Conservation (phyloP, 2,113 vertebrate genomes). For the Hiodon alosoides region DNA sequence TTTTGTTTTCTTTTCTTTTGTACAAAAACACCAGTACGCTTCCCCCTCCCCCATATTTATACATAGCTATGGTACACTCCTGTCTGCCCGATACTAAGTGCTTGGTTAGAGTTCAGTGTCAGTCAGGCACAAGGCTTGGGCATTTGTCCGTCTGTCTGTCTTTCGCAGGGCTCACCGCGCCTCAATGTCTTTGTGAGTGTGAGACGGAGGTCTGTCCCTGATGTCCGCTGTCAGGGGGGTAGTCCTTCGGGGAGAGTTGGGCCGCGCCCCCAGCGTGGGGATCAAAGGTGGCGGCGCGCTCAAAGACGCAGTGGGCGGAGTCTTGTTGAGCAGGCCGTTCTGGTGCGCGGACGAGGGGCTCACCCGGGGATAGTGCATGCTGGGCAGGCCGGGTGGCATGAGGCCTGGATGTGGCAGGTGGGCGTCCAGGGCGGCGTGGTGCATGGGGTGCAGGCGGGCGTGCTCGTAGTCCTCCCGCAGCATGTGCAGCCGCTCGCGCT, state of each 20-base stretch:
- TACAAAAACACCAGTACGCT: conserved; percentile 44
- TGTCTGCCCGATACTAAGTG: conserved; percentile 57
- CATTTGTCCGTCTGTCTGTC: neutral
- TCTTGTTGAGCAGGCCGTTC: conserved; percentile 89
- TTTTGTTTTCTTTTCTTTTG: conserved; percentile 36
- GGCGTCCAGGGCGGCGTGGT: conserved; percentile 79
- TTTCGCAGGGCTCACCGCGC: conserved; percentile 70
- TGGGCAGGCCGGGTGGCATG: conserved; percentile 82
- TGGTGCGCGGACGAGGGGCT: conserved; percentile 82
- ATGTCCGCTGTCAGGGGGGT: conserved; percentile 85
- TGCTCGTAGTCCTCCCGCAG: conserved; percentile 92
- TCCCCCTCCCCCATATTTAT: conserved; percentile 47
- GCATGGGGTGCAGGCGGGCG: conserved; percentile 79
- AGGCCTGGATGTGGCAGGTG: conserved; percentile 81
- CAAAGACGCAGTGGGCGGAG: conserved; percentile 83
- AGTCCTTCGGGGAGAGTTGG: conserved; percentile 89
- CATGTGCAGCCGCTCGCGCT: conserved; percentile 82
- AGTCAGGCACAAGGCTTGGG: conserved; percentile 39
- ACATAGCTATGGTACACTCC: conserved; percentile 65
- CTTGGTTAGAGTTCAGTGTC: conserved; percentile 54
- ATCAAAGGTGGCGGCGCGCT: conserved; percentile 93
- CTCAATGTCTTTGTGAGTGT: conserved; percentile 93
- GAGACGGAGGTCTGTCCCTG: conserved; percentile 82
- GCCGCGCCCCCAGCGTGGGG: conserved; percentile 79
- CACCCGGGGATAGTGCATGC: conserved; percentile 91